Evolutionary conservation across 1,140 invertebrate genomes (phyloP).

Genomic region (Spodoptera litura): DNA sequence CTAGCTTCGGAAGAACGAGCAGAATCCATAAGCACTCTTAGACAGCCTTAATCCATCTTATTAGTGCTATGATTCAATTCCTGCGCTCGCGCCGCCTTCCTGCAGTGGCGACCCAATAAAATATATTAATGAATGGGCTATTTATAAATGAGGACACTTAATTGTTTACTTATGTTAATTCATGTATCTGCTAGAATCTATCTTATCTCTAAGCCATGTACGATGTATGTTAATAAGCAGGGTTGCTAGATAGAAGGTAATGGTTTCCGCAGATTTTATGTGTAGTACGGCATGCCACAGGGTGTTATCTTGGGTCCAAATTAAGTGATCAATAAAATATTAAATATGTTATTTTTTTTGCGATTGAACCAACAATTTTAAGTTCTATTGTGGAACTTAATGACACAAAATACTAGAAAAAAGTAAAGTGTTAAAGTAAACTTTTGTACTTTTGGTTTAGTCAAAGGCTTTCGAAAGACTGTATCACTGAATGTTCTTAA

Average conservation of each 20-base stretch:
- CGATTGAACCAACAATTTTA: too few species aligned
- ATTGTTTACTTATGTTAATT: conserved; percentile 35
- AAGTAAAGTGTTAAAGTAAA: too few species aligned
- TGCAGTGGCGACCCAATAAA: conserved; percentile 6
- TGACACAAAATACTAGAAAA: too few species aligned
- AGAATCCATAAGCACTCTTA: conserved; percentile 2
- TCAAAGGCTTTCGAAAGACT: background rate
- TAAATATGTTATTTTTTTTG: background rate
- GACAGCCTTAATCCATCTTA: conserved; percentile 20
- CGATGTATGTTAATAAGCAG: conserved; percentile 22
- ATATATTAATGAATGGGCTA: conserved; percentile 35
- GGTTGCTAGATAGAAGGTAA: background rate
- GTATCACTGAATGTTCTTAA: too few species aligned
- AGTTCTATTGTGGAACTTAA: too few species aligned
- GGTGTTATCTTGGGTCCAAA: too few species aligned
- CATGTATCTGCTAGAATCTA: conserved; percentile 32
- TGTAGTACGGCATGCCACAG: too few species aligned
- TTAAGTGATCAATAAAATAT: background rate
- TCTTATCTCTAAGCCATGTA: conserved; percentile 10
- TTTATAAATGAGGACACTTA: conserved; percentile 37
- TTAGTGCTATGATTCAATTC: background rate
- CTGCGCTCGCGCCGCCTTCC: background rate
- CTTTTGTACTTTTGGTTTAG: background rate
- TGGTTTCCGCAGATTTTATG: background rate
- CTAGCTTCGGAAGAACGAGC: background rate